Percentiles rank a stretch among this genome's conserved stretches.
These are phyloP conservation scores for Antennarius striatus DNA, from an alignment of 2,113 vertebrate genomes.

Conservation along the genomic window DNA sequence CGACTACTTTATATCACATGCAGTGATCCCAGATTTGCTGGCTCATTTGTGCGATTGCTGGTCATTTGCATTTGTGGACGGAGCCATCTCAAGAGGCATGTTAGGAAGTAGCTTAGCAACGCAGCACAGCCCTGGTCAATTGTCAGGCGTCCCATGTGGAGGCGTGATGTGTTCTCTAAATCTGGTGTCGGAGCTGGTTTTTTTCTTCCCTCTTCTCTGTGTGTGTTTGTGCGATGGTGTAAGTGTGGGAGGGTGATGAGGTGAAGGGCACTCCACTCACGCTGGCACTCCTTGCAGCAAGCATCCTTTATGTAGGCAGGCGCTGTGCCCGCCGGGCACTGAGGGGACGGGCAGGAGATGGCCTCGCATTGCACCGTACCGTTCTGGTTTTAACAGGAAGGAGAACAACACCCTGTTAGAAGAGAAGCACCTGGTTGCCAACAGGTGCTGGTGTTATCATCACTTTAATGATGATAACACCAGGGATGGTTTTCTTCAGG, in stretches of 20 bases:
- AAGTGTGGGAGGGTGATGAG: conserved; percentile 52
- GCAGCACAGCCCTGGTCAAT: conserved; percentile 72
- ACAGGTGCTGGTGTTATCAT: not conserved
- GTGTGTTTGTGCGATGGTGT: conserved; percentile 38
- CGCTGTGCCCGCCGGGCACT: conserved; percentile 85
- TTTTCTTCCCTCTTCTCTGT: conserved; percentile 25
- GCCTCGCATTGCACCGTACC: conserved; percentile 91
- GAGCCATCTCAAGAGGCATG: conserved; percentile 71
- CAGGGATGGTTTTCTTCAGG: too few species aligned
- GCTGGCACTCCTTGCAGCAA: conserved; percentile 95
- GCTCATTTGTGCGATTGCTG: conserved; percentile 60
- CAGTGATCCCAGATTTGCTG: conserved; percentile 47
- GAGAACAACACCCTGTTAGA: conserved; percentile 25
- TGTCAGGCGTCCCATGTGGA: conserved; percentile 72
- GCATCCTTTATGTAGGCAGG: conserved; percentile 88
- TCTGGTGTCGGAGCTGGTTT: conserved; percentile 28
- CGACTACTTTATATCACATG: conserved; percentile 47
- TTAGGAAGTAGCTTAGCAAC: conserved; percentile 82
- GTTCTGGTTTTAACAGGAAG: conserved; percentile 79
- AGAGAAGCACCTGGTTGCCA: not conserved
- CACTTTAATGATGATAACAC: too few species aligned
- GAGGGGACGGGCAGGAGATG: conserved; percentile 84
- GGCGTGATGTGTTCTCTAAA: conserved; percentile 55
- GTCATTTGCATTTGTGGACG: conserved; percentile 67
- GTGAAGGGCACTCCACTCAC: conserved; percentile 83